These are phyloP conservation scores for Thysanoteuthis rhombus DNA, from an alignment of 2,888 invertebrate genomes.

Conservation along the genomic window DNA sequence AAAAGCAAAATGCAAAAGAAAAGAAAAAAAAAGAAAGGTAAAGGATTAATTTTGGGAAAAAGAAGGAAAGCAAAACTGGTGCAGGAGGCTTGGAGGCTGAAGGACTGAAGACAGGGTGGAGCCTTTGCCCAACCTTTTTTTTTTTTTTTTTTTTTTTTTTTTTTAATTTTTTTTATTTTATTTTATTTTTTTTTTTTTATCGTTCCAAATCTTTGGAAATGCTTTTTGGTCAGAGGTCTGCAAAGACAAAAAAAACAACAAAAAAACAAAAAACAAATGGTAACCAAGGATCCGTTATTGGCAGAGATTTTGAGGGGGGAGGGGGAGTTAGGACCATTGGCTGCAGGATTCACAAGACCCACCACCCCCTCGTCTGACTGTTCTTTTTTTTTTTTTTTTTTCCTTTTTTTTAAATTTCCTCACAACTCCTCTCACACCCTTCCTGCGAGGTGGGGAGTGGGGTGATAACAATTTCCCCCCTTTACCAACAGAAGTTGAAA, in stretches of 20 bases:
- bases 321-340: not conserved
- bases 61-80: constrained; percentile 1
- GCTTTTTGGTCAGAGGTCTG: constrained; percentile 12
- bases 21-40: not conserved
- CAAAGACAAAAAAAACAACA: no score
- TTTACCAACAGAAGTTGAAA: no score
- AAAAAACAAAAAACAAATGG: not conserved
- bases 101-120: not conserved
- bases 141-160: no score
- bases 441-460: no score
- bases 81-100: not conserved
- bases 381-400: no score
- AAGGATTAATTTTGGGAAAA: not conserved
- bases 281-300: not conserved
- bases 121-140: not conserved
- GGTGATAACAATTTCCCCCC: no score
- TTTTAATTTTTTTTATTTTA: not conserved
- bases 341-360: not conserved
- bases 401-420: no score
- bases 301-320: not conserved
- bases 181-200: not conserved
- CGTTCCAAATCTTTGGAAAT: not conserved
- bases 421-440: no score
- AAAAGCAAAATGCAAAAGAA: not conserved
- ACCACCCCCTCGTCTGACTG: no score